phyloP scores from a whole-genome alignment of 2,113 vertebrate genomes.

The Plectropomus leopardus region DNA sequence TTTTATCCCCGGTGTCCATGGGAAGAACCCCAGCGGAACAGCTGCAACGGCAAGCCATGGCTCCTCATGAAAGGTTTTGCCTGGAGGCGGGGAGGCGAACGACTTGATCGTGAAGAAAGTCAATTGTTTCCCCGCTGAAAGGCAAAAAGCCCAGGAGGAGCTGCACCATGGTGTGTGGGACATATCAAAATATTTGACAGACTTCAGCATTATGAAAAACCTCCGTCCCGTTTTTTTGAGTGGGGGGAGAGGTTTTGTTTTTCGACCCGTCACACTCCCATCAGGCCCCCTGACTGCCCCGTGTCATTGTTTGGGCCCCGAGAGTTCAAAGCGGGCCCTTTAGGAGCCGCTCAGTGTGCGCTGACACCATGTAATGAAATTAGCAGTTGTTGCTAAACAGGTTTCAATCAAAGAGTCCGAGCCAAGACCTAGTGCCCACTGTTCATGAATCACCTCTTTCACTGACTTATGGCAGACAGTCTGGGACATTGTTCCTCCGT shows the following conservation, averaged over 20 bases:
- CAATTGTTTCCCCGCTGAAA: constrained; percentile 93
- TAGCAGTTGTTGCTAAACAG: constrained; percentile 94
- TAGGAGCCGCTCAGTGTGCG: constrained; percentile 93
- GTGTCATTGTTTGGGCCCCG: constrained; percentile 93
- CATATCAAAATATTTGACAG: constrained; percentile 99
- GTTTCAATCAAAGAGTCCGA: constrained; percentile 94
- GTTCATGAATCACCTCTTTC: constrained; percentile 80
- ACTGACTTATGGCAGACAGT: constrained; percentile 66
- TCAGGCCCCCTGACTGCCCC: constrained; percentile 90
- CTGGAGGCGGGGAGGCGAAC: constrained; percentile 93
- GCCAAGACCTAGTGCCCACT: constrained; percentile 77
- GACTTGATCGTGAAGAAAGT: constrained; percentile 95
- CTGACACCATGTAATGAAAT: constrained; percentile 96
- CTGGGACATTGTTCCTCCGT: constrained; percentile 59
- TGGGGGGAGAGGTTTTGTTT: constrained; percentile 68
- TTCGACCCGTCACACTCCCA: constrained; percentile 90
- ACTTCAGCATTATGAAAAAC: constrained; percentile 98
- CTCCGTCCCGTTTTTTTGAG: constrained; percentile 81
- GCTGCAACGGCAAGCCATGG: constrained; percentile 85
- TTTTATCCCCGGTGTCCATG: constrained; percentile 87
- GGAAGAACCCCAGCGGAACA: constrained; percentile 97
- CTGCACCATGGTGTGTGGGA: constrained; percentile 96
- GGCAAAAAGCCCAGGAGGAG: constrained; percentile 91
- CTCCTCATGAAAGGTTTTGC: constrained; percentile 96
- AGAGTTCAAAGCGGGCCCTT: constrained; percentile 94